Evolutionary conservation across 1,140 invertebrate species (phyloP), one percentile per base, ranked within the genome.

Genomic region (Papilio dardanus): DNA sequence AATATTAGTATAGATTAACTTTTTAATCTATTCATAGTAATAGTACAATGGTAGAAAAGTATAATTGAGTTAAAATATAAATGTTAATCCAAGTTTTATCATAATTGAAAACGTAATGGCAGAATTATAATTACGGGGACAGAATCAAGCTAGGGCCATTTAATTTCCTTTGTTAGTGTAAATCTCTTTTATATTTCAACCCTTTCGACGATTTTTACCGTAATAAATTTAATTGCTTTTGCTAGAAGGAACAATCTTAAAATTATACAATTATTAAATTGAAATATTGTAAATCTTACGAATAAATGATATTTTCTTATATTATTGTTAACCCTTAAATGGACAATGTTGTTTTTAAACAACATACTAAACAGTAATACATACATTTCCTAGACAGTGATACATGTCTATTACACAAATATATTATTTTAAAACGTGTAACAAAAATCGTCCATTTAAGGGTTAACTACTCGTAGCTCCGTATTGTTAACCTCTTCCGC

Each of bases 121-220:
- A 6, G 21, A 28, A 62, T 14, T 62, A 62, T 62, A 62, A 62
- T 62, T 62, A 62, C 54, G 24, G 54, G 21, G 54, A 62, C 54
- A 62, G 50, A 54, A 54, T 62, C 54, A 28, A 62, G 54, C 21
- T 62, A 62, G 54, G 54, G 54, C 54, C 21, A 28, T 62, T 62
- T 62, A 62, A 62, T 62, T 62, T 62, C 54, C 54, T 62, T 62
- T 62, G 54, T 62, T 62, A 62, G 24, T 62, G 54, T 62, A 62
- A 62, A 62, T 62, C 54, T 62, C 54, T 62, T 62, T 62, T 14
- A 62, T 62, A 62, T 62, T 62, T 62, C 24, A 62, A 62, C 54
- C 54, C 54, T 62, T 62, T 62, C 54, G 16, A 62, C 54, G 54
- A 62, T 62, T 62, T 62, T 62, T 62, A 62, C 54, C 54, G 24